A percentile compares a stretch with the other conserved stretches of the same genome.
Conservation (phyloP, 2,888 invertebrate genomes). For the Ephialtes manifestator region DNA sequence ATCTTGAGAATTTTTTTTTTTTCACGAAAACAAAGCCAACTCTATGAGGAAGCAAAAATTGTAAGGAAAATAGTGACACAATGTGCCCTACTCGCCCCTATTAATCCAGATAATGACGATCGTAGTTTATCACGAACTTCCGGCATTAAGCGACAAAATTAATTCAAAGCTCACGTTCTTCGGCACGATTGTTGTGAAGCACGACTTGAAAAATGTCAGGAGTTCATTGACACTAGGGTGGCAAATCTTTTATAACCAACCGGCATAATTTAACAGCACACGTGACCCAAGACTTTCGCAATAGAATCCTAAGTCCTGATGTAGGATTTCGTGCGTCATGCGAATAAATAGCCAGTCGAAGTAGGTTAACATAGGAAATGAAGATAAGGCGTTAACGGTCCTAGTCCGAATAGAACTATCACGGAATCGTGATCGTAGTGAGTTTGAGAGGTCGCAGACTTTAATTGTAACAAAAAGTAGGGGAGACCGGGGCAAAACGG, state of each 20-base stretch:
- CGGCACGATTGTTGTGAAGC: too few relatives aligned
- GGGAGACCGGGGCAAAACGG: too few relatives aligned
- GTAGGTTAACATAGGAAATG: conserved; percentile 22
- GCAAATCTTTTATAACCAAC: not conserved
- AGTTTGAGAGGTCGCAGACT: not conserved
- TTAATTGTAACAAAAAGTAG: not conserved
- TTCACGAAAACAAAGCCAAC: too few relatives aligned
- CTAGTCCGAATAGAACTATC: not conserved
- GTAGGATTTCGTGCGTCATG: conserved; percentile 15
- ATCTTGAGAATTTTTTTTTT: too few relatives aligned
- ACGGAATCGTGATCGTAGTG: not conserved
- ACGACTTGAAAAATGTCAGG: not conserved
- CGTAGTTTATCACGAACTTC: too few relatives aligned
- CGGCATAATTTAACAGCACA: not conserved
- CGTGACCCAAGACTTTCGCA: not conserved
- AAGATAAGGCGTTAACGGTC: conserved; percentile 26
- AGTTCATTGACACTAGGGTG: not conserved
- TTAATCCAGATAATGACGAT: too few relatives aligned
- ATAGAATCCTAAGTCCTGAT: not conserved
- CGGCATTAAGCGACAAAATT: not conserved
- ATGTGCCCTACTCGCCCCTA: too few relatives aligned
- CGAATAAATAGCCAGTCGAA: conserved; percentile 8
- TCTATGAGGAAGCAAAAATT: too few relatives aligned
- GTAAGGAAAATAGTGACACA: too few relatives aligned
- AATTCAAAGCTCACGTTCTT: not conserved